Conservation (phyloP, 2,888 invertebrate species). For the Platynereis dumerilii region DNA sequence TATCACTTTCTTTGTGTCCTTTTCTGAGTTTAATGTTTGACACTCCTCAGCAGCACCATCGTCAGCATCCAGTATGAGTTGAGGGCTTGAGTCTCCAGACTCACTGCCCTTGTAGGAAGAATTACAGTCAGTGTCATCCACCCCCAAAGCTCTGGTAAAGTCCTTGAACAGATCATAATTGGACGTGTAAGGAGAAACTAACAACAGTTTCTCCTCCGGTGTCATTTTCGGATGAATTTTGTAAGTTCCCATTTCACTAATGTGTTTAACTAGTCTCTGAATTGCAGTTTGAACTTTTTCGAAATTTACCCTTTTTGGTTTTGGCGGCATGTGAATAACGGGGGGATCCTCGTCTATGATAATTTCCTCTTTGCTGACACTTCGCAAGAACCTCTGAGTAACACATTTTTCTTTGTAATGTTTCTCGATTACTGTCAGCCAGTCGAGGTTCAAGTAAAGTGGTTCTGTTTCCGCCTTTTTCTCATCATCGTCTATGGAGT, state of each 20-base stretch:
- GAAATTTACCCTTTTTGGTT: constrained; percentile 30
- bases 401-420: constrained; percentile 19
- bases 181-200: constrained; percentile 15
- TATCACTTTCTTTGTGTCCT: too few relatives aligned
- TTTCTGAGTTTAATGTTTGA: not conserved
- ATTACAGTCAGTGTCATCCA: not conserved
- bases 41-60: constrained; percentile 4
- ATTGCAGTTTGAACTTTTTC: constrained; percentile 38
- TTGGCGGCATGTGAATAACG: not conserved
- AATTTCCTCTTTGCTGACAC: constrained; percentile 13
- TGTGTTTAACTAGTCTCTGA: constrained; percentile 34
- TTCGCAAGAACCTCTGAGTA: not conserved
- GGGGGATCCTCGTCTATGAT: not conserved
- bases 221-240: constrained; percentile 22
- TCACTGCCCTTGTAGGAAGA: too few relatives aligned
- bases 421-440: too few relatives aligned
- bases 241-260: constrained; percentile 29
- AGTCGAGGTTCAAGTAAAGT: too few relatives aligned
- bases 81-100: not conserved
- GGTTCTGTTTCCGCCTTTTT: too few relatives aligned
- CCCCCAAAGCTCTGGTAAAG: constrained; percentile 16
- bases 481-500: too few relatives aligned
- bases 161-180: constrained; percentile 16
- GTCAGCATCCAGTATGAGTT: constrained; percentile 12
- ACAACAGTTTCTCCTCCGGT: constrained; percentile 19